Evolutionary conservation across 2,888 invertebrate genomes (phyloP).

Genomic region (Gari tellinella): DNA sequence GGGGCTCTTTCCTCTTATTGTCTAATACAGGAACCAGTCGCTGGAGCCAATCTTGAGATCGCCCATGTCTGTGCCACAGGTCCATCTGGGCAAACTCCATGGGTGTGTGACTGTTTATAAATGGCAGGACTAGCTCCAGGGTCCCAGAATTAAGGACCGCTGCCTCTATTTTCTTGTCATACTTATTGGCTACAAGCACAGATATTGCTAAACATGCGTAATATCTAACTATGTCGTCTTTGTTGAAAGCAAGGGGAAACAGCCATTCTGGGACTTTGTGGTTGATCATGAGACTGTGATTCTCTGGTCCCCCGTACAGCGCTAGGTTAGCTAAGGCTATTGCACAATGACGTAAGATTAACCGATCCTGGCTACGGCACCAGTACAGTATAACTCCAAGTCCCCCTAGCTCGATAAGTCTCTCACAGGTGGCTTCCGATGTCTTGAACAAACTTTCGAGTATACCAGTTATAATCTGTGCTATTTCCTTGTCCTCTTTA

Average conservation of each 20-base stretch:
- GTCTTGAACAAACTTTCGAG: constrained; percentile 92
- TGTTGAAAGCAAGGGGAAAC: constrained; percentile 98
- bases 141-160: constrained; percentile 98
- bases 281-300: constrained; percentile 98
- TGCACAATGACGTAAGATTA: constrained; percentile 96
- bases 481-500: constrained; percentile 90
- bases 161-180: constrained; percentile 99
- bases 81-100: constrained; percentile 93
- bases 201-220: constrained; percentile 99
- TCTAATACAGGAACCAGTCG: constrained; percentile 96
- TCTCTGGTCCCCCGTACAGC: constrained; percentile 97
- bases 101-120: constrained; percentile 97
- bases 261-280: constrained; percentile 92
- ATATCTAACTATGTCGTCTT: constrained; percentile 93
- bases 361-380: constrained; percentile 94
- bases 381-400: constrained; percentile 97
- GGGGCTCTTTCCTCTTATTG: constrained; percentile 97
- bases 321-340: constrained; percentile 98
- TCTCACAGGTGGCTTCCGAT: constrained; percentile 97
- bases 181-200: constrained; percentile 97
- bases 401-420: constrained; percentile 95
- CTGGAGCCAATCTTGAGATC: constrained; percentile 97
- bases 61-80: constrained; percentile 96
- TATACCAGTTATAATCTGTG: constrained; percentile 81
- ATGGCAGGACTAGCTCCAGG: constrained; percentile 97